Evolutionary conservation across 2,797 vertebrate species (phyloP), one percentile per base, ranked within the genome.

Genomic region (Catamblyrhynchus diadema): DNA sequence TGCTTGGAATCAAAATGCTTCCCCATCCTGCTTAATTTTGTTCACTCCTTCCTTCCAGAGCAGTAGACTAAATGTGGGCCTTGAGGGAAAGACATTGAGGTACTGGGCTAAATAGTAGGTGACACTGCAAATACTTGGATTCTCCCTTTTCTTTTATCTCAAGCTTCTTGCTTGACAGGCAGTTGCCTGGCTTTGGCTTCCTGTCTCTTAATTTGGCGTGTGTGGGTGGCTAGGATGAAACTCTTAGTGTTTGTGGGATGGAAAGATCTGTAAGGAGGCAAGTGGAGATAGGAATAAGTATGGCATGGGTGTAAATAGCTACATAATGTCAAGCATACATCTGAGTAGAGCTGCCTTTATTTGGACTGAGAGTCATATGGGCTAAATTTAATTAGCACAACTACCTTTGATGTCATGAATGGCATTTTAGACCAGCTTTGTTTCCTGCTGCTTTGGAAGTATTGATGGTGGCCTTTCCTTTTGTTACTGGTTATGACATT

Each of bases 191-290:
- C 72, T 93, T 92, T 73, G 57, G n/a, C 70, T 92, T 91, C 18
- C 47, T 48, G 48, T 94, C 62, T 91, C 81, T 89, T 91, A 72
- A 61, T 82, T 81, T 93, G 94, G 54, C 12, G 1, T 69, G 30
- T n/a, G 80, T 91, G 82, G 80, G 87, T 92, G 67, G 86, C 73
- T 82, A 56, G 66, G 86, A 71, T 91, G 81, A 87, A 93, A 57
- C 39, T 69, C 39, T 44, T 54, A 30, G 47, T 81, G 78, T 79
- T 84, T 95, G 81, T 91, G 69, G 59, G 57, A 74, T 94, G 75
- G 47, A 37, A 61, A 71, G 53, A 54, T 54, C 32, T n/a, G 53
- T 54, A n/a, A n/a, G 84, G 81, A 86, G 86, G 41, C 37, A 67
- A 90, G 72, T 80, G 53, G 71, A 85, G 74, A 80, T 60, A 59